Evolutionary conservation across 2,113 vertebrate species (phyloP).

Genomic region (Fregetta grallaria): DNA sequence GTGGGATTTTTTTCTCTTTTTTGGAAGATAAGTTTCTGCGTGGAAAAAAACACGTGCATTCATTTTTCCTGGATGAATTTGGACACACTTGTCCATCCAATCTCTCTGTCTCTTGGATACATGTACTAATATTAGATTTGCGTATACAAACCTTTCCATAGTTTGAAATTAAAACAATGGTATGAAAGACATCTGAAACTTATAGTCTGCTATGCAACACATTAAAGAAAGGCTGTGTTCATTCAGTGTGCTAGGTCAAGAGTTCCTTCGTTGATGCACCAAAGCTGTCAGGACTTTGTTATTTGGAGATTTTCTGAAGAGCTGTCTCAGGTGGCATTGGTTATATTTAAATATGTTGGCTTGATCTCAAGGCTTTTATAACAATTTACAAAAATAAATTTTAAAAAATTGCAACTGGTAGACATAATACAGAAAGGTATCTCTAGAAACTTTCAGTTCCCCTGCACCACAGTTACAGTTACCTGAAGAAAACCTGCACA

Average conservation of each 20-base stretch:
- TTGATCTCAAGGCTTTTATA: neutral
- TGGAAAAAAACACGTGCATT: neutral
- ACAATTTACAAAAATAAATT: neutral
- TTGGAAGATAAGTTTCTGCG: constrained; percentile 39
- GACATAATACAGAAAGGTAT: neutral
- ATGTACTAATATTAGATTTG: constrained; percentile 15
- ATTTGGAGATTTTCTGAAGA: neutral
- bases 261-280: neutral
- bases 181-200: neutral
- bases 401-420: neutral
- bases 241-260: neutral
- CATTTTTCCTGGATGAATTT: constrained; percentile 26
- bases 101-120: neutral
- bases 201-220: neutral
- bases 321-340: neutral
- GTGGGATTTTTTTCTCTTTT: constrained; percentile 9
- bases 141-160: neutral
- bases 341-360: neutral
- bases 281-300: neutral
- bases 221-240: neutral
- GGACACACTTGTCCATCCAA: neutral
- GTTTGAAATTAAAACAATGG: constrained; percentile 17
- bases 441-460: neutral
- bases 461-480: neutral
- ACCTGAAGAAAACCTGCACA: neutral